Percentiles rank a stretch among this genome's conserved stretches.
phyloP scores from a whole-genome alignment of 2,797 vertebrate species.

The Sardinella longiceps region DNA sequence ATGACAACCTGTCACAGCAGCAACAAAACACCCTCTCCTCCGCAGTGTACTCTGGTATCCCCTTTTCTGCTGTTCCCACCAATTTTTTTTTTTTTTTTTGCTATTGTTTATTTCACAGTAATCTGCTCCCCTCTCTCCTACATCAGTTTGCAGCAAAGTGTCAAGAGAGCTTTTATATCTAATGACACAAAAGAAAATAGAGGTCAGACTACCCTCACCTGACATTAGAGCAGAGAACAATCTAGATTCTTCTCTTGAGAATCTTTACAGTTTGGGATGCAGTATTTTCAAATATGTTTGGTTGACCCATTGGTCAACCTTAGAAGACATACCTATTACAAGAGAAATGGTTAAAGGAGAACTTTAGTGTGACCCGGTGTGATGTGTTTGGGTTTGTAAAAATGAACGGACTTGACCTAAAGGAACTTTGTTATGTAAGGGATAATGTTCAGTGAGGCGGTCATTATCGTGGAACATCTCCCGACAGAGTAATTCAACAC shows the following conservation, averaged over 20 bases:
- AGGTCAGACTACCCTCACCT: neutral
- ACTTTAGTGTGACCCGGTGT: too few relatives aligned
- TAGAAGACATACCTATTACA: neutral
- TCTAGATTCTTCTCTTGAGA: neutral
- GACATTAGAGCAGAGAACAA: neutral
- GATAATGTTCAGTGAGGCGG: too few relatives aligned
- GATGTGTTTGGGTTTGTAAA: too few relatives aligned
- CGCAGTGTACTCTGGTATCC: neutral
- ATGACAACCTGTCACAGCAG: neutral
- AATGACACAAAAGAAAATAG: neutral
- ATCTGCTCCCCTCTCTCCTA: neutral
- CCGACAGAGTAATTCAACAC: too few relatives aligned
- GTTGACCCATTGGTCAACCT: neutral
- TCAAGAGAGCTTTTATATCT: neutral
- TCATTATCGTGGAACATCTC: too few relatives aligned
- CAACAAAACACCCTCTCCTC: constrained; percentile 5
- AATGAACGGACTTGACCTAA: too few relatives aligned
- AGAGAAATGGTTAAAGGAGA: neutral
- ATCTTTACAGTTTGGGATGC: neutral
- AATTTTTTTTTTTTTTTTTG: neutral
- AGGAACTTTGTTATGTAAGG: too few relatives aligned
- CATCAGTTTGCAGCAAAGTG: neutral
- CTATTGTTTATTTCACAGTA: neutral
- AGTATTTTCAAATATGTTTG: neutral
- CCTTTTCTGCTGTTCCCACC: neutral